Conservation (phyloP, 2,113 vertebrate species). For the Salvelinus alpinus region DNA sequence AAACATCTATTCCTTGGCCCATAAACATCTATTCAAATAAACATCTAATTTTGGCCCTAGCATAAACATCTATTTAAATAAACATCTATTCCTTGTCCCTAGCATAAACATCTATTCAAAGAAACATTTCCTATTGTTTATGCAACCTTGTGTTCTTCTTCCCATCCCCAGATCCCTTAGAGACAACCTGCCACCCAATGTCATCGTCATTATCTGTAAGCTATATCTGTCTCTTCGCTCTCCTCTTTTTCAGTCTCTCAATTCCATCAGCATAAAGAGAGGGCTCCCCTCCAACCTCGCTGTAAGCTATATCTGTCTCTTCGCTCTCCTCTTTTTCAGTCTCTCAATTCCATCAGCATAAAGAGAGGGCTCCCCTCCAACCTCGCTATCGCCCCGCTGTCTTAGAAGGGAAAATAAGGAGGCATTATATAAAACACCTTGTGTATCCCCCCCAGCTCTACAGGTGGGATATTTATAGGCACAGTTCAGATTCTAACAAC, state of each 20-base stretch:
- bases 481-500: constrained; percentile 49
- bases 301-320: background rate
- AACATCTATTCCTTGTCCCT: background rate
- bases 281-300: too few relatives aligned
- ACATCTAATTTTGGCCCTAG: background rate
- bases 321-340: background rate
- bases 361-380: too few relatives aligned
- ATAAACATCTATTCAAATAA: too few relatives aligned
- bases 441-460: constrained; percentile 43
- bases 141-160: constrained; percentile 11
- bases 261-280: background rate
- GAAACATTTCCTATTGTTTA: constrained; percentile 26
- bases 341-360: background rate
- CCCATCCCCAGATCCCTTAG: background rate
- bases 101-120: constrained; percentile 7
- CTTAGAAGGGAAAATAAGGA: constrained; percentile 10
- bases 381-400: background rate
- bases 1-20: background rate
- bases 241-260: background rate
- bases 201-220: constrained; percentile 27
- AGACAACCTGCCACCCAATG: constrained; percentile 36
- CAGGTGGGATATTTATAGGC: constrained; percentile 54
- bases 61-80: background rate
- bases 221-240: background rate
- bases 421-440: constrained; percentile 43